Evolutionary conservation across 2,113 vertebrate genomes (phyloP).

Genomic region (Narcine bancroftii): DNA sequence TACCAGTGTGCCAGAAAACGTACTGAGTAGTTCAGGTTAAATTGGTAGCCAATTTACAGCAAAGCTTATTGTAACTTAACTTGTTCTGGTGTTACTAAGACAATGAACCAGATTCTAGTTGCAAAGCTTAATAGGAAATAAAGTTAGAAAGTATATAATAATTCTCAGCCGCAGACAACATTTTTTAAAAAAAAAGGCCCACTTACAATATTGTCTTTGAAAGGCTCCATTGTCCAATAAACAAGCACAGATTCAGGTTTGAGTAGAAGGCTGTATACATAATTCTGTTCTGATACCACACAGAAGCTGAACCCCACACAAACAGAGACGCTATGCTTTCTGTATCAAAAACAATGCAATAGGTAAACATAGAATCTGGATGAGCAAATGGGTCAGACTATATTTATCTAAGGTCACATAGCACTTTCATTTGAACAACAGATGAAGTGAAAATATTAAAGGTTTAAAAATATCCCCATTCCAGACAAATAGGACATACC

Average conservation of each 20-base stretch:
- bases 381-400: background rate
- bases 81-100: constrained; percentile 9
- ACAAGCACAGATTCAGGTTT: constrained; percentile 21
- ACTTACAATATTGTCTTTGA: constrained; percentile 34
- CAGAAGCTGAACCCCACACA: constrained; percentile 25
- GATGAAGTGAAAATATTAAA: background rate
- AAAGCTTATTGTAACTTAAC: constrained; percentile 15
- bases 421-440: background rate
- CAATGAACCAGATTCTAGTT: constrained; percentile 3
- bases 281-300: constrained; percentile 29
- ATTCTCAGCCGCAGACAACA: background rate
- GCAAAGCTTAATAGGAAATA: constrained; percentile 35
- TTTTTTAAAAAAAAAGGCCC: background rate
- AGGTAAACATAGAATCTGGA: background rate
- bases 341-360: constrained; percentile 24
- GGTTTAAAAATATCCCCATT: background rate
- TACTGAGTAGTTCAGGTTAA: constrained; percentile 12
- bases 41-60: constrained; percentile 32
- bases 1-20: background rate
- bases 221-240: constrained; percentile 24
- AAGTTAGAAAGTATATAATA: constrained; percentile 34
- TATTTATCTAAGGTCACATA: background rate
- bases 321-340: constrained; percentile 26
- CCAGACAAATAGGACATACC: background rate
- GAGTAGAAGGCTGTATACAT: constrained; percentile 18